These are phyloP conservation scores for Pachyrhynchus sulphureomaculatus DNA, from an alignment of 1,140 invertebrate species.

Conservation along the genomic window DNA sequence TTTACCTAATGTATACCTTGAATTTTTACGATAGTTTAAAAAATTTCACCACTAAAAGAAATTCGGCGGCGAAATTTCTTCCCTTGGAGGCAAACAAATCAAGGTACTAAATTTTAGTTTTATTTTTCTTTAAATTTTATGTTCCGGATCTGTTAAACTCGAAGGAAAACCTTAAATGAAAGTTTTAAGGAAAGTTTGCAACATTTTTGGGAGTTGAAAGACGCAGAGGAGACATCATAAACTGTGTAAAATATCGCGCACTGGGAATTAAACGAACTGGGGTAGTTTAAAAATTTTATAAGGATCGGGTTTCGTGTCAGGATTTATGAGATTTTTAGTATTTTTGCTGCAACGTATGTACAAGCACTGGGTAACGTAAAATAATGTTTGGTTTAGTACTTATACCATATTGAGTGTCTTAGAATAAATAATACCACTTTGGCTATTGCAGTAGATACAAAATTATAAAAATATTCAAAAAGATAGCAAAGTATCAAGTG, in stretches of 20 bases:
- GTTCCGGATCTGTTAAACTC: neutral
- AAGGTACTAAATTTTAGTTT: too few species aligned
- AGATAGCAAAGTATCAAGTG: too few species aligned
- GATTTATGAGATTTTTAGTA: conserved; percentile 17
- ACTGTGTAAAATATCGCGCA: conserved; percentile 19
- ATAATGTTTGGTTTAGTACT: too few species aligned
- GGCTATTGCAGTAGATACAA: too few species aligned
- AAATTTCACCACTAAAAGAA: too few species aligned
- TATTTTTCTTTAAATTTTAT: neutral
- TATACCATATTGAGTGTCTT: too few species aligned
- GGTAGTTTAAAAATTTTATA: conserved; percentile 22
- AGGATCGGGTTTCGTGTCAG: conserved; percentile 11
- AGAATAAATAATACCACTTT: too few species aligned
- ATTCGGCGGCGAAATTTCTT: too few species aligned
- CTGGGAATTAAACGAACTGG: conserved; percentile 18
- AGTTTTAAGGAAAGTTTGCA: conserved; percentile 13
- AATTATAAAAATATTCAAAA: too few species aligned
- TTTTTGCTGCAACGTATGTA: conserved; percentile 2
- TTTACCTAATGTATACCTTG: too few species aligned
- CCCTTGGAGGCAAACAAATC: too few species aligned
- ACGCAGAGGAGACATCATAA: conserved; percentile 21
- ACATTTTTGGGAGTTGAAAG: conserved; percentile 24
- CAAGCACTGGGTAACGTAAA: neutral
- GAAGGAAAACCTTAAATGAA: conserved; percentile 8
- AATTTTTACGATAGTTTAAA: too few species aligned